phyloP scores from a whole-genome alignment of 2,797 vertebrate genomes.

The Hybognathus amarus region DNA sequence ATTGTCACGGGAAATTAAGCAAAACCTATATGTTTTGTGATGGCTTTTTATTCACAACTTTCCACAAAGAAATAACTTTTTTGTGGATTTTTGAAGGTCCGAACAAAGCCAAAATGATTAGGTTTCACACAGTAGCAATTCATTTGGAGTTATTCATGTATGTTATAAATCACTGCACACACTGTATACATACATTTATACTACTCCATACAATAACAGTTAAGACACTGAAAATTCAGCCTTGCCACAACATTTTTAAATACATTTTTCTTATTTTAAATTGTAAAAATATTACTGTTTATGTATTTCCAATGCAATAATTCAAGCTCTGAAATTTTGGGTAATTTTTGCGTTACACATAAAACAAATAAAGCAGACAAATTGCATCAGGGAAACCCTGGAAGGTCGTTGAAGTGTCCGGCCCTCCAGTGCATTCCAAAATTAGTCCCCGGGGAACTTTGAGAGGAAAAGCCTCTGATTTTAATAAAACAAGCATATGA shows the following conservation, averaged over 20 bases:
- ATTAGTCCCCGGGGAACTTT: not conserved
- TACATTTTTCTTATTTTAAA: not conserved
- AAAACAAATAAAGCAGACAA: not conserved
- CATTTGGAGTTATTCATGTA: not conserved
- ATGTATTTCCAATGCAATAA: not conserved
- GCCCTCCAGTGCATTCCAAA: not conserved
- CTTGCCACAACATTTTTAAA: not conserved
- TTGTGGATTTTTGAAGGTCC: not conserved
- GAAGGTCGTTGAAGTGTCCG: not conserved
- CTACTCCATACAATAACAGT: not conserved
- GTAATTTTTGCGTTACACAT: not conserved
- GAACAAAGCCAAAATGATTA: not conserved
- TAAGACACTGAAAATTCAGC: not conserved
- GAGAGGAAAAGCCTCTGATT: not conserved
- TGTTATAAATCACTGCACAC: not conserved
- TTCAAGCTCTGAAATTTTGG: not conserved
- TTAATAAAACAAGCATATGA: not conserved
- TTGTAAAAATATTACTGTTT: not conserved
- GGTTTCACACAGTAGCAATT: not conserved
- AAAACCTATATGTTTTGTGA: not conserved
- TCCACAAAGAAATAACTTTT: not conserved
- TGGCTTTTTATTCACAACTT: not conserved
- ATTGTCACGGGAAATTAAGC: constrained; percentile 6
- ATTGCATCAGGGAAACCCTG: not conserved
- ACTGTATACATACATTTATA: not conserved